Percentiles rank a stretch among this genome's conserved stretches.
Evolutionary conservation across 2,888 invertebrate species (phyloP).

Genomic region (Cheilosia impressa): DNA sequence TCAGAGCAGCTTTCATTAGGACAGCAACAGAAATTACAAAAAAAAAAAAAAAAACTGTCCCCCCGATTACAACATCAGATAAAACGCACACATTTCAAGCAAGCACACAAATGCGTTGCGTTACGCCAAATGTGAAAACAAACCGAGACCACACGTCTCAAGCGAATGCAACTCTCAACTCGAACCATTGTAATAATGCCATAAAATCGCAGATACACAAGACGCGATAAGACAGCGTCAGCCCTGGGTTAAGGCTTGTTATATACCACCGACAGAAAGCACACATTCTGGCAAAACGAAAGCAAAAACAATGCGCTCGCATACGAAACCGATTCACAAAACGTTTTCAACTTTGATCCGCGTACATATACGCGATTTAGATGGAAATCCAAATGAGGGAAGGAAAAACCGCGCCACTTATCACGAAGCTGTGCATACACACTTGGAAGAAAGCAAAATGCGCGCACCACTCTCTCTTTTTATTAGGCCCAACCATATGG

Average conservation of each 20-base stretch:
- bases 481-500: constrained; percentile 28
- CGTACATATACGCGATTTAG: constrained; percentile 61
- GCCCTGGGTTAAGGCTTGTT: constrained; percentile 57
- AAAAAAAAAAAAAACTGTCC: neutral
- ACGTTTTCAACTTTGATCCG: constrained; percentile 75
- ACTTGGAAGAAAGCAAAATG: constrained; percentile 54
- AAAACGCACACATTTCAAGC: constrained; percentile 10
- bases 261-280: constrained; percentile 39
- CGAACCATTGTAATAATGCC: constrained; percentile 63
- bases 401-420: constrained; percentile 53
- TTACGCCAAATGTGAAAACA: constrained; percentile 45
- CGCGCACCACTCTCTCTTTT: constrained; percentile 68
- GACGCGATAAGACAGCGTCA: constrained; percentile 48
- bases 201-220: constrained; percentile 68
- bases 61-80: constrained; percentile 50
- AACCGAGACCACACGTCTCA: constrained; percentile 39
- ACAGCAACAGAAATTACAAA: constrained; percentile 4
- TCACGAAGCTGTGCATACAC: neutral
- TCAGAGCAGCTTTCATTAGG: constrained; percentile 51
- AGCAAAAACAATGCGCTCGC: constrained; percentile 15
- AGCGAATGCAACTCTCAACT: constrained; percentile 24
- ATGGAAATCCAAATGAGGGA: constrained; percentile 56
- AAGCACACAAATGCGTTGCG: constrained; percentile 59
- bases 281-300: constrained; percentile 15
- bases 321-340: constrained; percentile 71